These are phyloP conservation scores for Oreocharis arfaki DNA, from an alignment of 2,113 vertebrate species.

Conservation along the genomic window DNA sequence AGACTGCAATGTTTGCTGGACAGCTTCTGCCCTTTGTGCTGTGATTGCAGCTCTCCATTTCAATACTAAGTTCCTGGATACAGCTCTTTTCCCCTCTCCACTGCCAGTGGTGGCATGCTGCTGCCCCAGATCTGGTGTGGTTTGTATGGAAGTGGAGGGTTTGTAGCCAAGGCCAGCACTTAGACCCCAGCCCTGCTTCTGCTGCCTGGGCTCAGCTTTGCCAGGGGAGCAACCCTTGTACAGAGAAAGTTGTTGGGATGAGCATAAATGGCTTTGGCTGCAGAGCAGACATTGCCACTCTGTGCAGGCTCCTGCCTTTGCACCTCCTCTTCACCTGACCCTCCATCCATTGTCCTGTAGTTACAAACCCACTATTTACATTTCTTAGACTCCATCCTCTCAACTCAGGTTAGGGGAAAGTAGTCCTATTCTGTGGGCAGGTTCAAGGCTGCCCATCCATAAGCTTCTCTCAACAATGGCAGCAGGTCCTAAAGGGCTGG, in stretches of 20 bases:
- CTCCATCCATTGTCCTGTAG: not conserved
- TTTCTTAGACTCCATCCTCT: not conserved
- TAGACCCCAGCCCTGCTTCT: not conserved
- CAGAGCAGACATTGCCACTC: not conserved
- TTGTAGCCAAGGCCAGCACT: not conserved
- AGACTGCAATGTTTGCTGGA: not conserved
- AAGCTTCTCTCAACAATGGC: not conserved
- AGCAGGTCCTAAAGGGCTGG: not conserved
- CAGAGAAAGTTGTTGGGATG: not conserved
- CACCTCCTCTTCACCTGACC: not conserved
- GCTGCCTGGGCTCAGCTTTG: not conserved
- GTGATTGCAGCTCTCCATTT: not conserved
- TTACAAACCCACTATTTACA: not conserved
- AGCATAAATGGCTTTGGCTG: not conserved
- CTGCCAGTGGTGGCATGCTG: not conserved
- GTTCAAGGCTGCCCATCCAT: not conserved
- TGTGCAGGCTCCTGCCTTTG: not conserved
- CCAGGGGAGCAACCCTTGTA: fast-evolving
- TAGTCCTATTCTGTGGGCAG: not conserved
- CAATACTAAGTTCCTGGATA: not conserved
- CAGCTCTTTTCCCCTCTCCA: not conserved
- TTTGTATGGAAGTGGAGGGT: not conserved
- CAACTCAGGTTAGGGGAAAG: not conserved
- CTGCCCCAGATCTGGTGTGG: not conserved
- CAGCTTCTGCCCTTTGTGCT: not conserved